These are phyloP conservation scores for Leptodactylus fallax DNA, from an alignment of 2,797 vertebrate genomes.

Conservation along the genomic window DNA sequence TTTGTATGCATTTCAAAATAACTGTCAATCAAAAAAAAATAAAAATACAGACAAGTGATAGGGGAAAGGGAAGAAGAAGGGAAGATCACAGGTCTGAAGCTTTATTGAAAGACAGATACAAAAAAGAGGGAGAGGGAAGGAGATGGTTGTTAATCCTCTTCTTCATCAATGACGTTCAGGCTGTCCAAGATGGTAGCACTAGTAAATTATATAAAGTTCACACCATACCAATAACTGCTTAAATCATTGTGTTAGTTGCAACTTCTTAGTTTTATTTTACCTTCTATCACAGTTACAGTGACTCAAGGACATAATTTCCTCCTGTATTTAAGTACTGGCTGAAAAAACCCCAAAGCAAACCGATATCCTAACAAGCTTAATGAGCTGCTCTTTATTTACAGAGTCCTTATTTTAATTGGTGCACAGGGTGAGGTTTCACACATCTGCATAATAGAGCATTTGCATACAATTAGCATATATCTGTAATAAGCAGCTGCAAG, in stretches of 20 bases:
- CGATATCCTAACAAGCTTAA: slow-evolving; percentile 55
- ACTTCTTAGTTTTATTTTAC: background rate
- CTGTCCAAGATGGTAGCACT: too few species aligned
- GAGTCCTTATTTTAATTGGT: slow-evolving; percentile 59
- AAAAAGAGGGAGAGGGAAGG: too few species aligned
- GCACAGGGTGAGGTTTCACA: slow-evolving; percentile 57
- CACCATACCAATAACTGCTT: background rate
- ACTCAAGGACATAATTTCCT: slow-evolving; percentile 18
- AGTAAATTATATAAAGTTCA: background rate
- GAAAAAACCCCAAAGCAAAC: slow-evolving; percentile 26
- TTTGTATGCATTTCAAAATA: too few species aligned
- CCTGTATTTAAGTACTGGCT: slow-evolving; percentile 10
- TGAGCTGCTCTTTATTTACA: slow-evolving; percentile 59
- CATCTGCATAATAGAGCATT: slow-evolving; percentile 58
- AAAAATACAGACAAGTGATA: too few species aligned
- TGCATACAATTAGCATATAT: slow-evolving; percentile 60
- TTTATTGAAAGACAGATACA: too few species aligned
- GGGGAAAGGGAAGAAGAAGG: too few species aligned
- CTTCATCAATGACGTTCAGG: too few species aligned
- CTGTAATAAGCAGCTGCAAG: slow-evolving; percentile 57
- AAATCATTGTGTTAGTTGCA: background rate
- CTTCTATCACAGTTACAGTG: background rate
- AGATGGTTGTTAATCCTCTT: too few species aligned
- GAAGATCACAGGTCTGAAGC: too few species aligned
- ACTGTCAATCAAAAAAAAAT: too few species aligned